Evolutionary conservation across 2,888 invertebrate species (phyloP).

Genomic region (Andricus quercusramuli): DNA sequence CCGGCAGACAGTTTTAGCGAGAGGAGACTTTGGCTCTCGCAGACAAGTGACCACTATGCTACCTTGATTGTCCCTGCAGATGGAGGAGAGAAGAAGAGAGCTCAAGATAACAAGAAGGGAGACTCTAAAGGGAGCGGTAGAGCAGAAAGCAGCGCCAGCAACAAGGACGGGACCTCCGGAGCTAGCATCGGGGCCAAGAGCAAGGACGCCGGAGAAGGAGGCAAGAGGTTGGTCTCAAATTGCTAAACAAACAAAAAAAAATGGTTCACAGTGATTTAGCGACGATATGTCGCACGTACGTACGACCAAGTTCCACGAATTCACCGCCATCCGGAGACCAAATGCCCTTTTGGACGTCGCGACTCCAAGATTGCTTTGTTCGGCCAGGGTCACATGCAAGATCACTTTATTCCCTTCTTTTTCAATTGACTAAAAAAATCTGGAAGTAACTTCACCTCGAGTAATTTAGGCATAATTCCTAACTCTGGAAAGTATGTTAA

Average conservation of each 20-base stretch:
- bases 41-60: slow-evolving; percentile 73
- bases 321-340: slow-evolving; percentile 62
- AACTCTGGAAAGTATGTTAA: slow-evolving; percentile 77
- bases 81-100: slow-evolving; percentile 76
- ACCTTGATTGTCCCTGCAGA: slow-evolving; percentile 77
- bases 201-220: slow-evolving; percentile 81
- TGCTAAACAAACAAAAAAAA: slow-evolving; percentile 60
- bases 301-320: slow-evolving; percentile 67
- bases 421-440: slow-evolving; percentile 47
- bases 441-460: slow-evolving; percentile 43
- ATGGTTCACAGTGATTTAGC: slow-evolving; percentile 70
- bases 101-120: slow-evolving; percentile 75
- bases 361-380: slow-evolving; percentile 70
- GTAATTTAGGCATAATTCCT: slow-evolving; percentile 67
- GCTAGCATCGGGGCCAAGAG: slow-evolving; percentile 80
- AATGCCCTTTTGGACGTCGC: slow-evolving; percentile 64
- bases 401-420: slow-evolving; percentile 72
- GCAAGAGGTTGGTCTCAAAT: slow-evolving; percentile 81
- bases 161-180: slow-evolving; percentile 69
- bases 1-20: slow-evolving; percentile 50
- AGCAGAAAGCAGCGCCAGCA: slow-evolving; percentile 71
- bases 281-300: slow-evolving; percentile 62
- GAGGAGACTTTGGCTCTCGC: slow-evolving; percentile 64
- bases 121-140: slow-evolving; percentile 77
- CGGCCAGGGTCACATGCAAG: slow-evolving; percentile 70